phyloP scores from a whole-genome alignment of 1,140 invertebrate genomes.

The Anoplophora glabripennis region DNA sequence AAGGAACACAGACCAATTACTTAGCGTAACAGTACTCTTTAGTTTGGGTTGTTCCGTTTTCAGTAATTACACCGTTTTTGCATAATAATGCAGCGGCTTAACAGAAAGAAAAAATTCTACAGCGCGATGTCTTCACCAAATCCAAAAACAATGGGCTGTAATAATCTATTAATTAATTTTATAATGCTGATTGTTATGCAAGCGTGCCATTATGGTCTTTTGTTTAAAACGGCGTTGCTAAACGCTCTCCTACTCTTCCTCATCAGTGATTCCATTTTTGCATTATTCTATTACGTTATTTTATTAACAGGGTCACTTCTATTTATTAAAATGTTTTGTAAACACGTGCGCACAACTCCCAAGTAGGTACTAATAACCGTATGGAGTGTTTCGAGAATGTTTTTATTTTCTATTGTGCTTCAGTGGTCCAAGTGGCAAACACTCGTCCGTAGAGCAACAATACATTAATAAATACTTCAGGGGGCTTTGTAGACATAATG shows the following conservation, averaged over 20 bases:
- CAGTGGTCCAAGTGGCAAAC: constrained; percentile 18
- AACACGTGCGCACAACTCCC: neutral
- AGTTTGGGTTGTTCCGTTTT: too few species aligned
- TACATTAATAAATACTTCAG: constrained; percentile 20
- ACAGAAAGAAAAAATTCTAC: constrained; percentile 3
- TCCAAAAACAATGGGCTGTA: constrained; percentile 27
- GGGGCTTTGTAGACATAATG: constrained; percentile 16
- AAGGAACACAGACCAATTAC: too few species aligned
- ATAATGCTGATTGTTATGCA: constrained; percentile 25
- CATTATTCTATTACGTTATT: neutral
- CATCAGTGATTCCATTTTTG: too few species aligned
- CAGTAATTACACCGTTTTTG: constrained; percentile 12
- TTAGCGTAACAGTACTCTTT: too few species aligned
- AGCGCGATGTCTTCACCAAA: constrained; percentile 17
- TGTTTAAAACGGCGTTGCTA: constrained; percentile 21
- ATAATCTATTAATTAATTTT: constrained; percentile 30
- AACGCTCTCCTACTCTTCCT: constrained; percentile 10
- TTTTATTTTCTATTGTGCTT: constrained; percentile 14
- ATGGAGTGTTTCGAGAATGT: constrained; percentile 7
- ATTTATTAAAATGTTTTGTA: neutral
- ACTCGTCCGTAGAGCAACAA: constrained; percentile 19
- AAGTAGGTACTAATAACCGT: neutral
- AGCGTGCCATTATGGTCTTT: constrained; percentile 25
- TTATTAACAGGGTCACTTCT: constrained; percentile 10
- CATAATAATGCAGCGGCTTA: constrained; percentile 9